phyloP scores from a whole-genome alignment of 2,888 invertebrate genomes.

The Caenorhabditis macrosperma region DNA sequence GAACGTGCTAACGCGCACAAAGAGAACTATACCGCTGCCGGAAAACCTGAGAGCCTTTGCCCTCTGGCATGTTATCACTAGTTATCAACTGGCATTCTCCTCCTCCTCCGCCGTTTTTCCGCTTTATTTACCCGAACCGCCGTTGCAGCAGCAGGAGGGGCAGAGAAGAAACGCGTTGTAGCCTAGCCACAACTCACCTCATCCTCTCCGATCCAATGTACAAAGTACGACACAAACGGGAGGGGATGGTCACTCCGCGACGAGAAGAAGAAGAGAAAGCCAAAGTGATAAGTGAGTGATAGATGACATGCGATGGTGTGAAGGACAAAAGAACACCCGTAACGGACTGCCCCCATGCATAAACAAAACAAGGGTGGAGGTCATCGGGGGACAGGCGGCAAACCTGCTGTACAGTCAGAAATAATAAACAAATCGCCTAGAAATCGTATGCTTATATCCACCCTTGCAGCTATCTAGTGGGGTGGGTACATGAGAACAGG shows the following conservation, averaged over 20 bases:
- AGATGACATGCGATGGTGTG: conserved; percentile 1
- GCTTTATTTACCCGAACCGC: conserved; percentile 49
- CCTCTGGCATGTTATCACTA: conserved; percentile 30
- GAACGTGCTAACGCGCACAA: not conserved
- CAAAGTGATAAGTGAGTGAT: conserved; percentile 23
- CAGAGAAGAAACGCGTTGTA: conserved; percentile 27
- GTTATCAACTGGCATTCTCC: conserved; percentile 37
- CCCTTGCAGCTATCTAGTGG: not conserved
- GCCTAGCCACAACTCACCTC: conserved; percentile 23
- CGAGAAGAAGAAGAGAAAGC: conserved; percentile 9
- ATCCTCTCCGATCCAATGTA: conserved; percentile 37
- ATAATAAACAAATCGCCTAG: not conserved
- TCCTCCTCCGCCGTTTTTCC: conserved; percentile 15
- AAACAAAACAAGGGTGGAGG: not conserved
- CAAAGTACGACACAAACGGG: conserved; percentile 36
- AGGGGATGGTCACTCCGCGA: conserved; percentile 32
- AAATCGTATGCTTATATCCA: not conserved
- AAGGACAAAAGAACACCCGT: not conserved
- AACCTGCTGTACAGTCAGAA: not conserved
- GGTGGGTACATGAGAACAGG: not conserved
- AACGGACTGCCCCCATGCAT: not conserved
- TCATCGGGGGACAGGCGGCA: not conserved
- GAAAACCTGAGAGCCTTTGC: conserved; percentile 11
- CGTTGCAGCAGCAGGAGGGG: conserved; percentile 13
- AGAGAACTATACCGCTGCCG: conserved; percentile 17